Base-by-base conservation (phyloP, 53 echinoderm and acorn worm species). In the Echinarachnius parma region DNA sequence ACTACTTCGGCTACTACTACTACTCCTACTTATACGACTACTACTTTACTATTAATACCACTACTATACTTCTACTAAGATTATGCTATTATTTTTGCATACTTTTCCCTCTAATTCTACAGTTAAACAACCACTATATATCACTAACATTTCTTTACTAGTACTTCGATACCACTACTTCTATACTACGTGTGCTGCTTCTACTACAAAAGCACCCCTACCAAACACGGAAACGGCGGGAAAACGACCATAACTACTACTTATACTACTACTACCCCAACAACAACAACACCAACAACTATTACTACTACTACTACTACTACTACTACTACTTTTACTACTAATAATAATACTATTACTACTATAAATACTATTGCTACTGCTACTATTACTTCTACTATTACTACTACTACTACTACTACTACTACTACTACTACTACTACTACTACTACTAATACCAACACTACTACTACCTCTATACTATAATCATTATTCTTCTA, bases 361-460 rank as follows among this genome's bases (percentile, higher is more conserved):
- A 39, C 39, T 39, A 13, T 39, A 9, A 39, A 7, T 39, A 39
- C 39, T 39, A 39, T 39, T 13, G 13, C 39, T 39, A 39, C 39
- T 9, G 13, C 39, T 39, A 39, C 39, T 53, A 53, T n/a, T 53
- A 53, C 53, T 53, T 10, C 53, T 53, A 53, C 53, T 53, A 53
- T 18, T 53, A 53, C 53, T 53, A 53, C 53, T 53, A 53, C 53
- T 53, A 9, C 53, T 53, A 53, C 53, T 53, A 53, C 53, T 53
- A 53, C 53, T 53, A 53, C 53, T 53, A 53, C 53, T 53, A 53
- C 53, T 53, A 53, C 53, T 53, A 53, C 53, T 53, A 53, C 53
- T 53, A 39, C 39, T 39, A 39, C 39, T 39, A 39, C 39, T 39
- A 39, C 39, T 39, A 39, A 7, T 13, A 39, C 18, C n/a, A 53